Conservation (phyloP, 1,140 invertebrate species). For the Ceratina calcarata region DNA sequence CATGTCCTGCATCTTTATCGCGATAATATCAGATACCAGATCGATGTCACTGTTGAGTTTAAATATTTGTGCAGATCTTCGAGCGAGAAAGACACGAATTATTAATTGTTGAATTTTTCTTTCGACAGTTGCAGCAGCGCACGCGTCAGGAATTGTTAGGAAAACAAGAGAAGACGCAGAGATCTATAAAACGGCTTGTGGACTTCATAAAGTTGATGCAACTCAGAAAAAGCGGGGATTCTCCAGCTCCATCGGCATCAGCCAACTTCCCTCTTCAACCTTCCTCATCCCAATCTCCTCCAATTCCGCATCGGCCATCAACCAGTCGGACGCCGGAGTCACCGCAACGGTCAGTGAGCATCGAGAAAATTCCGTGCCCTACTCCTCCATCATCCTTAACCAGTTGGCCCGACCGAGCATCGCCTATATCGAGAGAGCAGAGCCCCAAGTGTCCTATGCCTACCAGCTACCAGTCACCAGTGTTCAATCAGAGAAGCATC, state of each 20-base stretch:
- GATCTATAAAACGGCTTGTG: slow-evolving; percentile 76
- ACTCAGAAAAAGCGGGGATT: slow-evolving; percentile 61
- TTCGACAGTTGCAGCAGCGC: slow-evolving; percentile 73
- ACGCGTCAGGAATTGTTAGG: slow-evolving; percentile 73
- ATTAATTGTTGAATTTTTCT: slow-evolving; percentile 28
- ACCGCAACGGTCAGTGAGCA: slow-evolving; percentile 53
- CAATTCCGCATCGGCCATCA: slow-evolving; percentile 47
- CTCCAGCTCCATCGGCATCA: slow-evolving; percentile 67
- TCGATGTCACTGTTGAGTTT: slow-evolving; percentile 15
- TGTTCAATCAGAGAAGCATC: slow-evolving; percentile 58
- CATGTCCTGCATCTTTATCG: slow-evolving; percentile 56
- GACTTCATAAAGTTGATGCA: slow-evolving; percentile 78
- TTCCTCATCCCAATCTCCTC: slow-evolving; percentile 76
- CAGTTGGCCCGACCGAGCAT: slow-evolving; percentile 60
- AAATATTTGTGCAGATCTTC: neutral
- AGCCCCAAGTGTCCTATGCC: slow-evolving; percentile 54
- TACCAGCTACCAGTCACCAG: slow-evolving; percentile 56
- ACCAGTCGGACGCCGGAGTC: slow-evolving; percentile 42
- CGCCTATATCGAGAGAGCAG: slow-evolving; percentile 60
- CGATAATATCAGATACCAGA: slow-evolving; percentile 16
- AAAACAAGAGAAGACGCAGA: slow-evolving; percentile 78
- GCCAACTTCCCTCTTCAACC: slow-evolving; percentile 74
- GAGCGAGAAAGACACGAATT: too few relatives aligned
- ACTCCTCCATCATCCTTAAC: slow-evolving; percentile 62
- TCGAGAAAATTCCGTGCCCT: slow-evolving; percentile 47